Evolutionary conservation across 2,797 vertebrate genomes (phyloP).

Genomic region (Pseudochaenichthys georgianus): DNA sequence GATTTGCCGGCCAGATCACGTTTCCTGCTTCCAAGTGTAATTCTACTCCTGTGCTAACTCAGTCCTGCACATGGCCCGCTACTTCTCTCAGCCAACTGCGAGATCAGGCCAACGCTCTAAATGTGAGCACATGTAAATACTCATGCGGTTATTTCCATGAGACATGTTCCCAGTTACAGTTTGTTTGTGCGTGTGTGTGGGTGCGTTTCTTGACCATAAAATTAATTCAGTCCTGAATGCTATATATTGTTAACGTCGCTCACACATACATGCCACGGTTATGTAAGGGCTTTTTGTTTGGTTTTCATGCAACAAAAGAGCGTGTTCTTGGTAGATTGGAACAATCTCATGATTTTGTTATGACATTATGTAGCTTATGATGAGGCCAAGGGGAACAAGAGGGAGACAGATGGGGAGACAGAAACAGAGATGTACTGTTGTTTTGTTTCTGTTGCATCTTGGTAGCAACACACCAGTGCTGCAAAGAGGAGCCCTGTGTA

Average conservation of each 20-base stretch:
- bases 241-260: slow-evolving; percentile 59
- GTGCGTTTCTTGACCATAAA: slow-evolving; percentile 36
- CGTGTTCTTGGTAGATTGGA: slow-evolving; percentile 28
- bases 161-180: slow-evolving; percentile 25
- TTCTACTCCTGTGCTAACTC: slow-evolving; percentile 81
- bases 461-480: slow-evolving; percentile 56
- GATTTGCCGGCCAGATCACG: slow-evolving; percentile 70
- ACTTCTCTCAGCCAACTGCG: slow-evolving; percentile 57
- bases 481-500: slow-evolving; percentile 65
- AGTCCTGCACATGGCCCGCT: slow-evolving; percentile 60
- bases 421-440: slow-evolving; percentile 64
- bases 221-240: slow-evolving; percentile 55
- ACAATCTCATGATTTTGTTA: slow-evolving; percentile 45
- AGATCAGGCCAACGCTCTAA: slow-evolving; percentile 62
- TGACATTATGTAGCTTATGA: slow-evolving; percentile 47
- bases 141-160: slow-evolving; percentile 57
- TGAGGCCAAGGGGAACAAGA: slow-evolving; percentile 35
- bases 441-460: slow-evolving; percentile 62
- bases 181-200: slow-evolving; percentile 21
- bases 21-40: slow-evolving; percentile 84
- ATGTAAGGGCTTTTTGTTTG: slow-evolving; percentile 59
- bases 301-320: slow-evolving; percentile 31
- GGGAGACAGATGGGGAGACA: slow-evolving; percentile 17
- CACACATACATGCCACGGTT: slow-evolving; percentile 54
- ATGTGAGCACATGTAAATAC: slow-evolving; percentile 73